Conservation (phyloP, 2,113 vertebrate genomes). For the Actenoides lindsayi region DNA sequence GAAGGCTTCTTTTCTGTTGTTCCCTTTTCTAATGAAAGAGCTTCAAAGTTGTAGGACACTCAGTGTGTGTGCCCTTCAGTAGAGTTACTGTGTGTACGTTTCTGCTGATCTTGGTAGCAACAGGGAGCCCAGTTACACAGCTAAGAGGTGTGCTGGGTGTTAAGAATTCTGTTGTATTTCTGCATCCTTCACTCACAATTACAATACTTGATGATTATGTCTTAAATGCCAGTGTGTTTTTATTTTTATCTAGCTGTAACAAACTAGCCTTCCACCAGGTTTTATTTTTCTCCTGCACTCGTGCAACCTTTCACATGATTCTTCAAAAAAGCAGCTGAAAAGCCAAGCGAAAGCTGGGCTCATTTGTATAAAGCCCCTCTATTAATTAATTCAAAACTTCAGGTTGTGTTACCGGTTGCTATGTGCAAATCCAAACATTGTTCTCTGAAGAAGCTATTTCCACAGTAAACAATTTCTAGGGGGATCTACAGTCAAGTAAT, state of each 20-base stretch:
- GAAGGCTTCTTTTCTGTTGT: neutral
- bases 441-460: neutral
- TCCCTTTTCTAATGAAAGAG: neutral
- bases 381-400: neutral
- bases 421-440: neutral
- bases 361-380: neutral
- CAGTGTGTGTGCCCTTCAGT: neutral
- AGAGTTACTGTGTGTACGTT: neutral
- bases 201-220: neutral
- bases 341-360: neutral
- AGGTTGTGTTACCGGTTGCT: neutral
- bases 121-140: neutral
- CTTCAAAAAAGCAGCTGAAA: neutral
- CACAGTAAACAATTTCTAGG: neutral
- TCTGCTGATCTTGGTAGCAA: neutral
- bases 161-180: neutral
- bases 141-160: neutral
- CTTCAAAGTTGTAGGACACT: neutral
- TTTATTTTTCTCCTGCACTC: conserved; percentile 22
- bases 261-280: conserved; percentile 27
- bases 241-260: conserved; percentile 35
- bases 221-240: neutral
- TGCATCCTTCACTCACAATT: neutral
- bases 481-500: neutral
- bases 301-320: neutral